Evolutionary conservation across 2,797 vertebrate species (phyloP), one percentile per base, ranked within the genome.

Genomic region (Sebastes alutus): DNA sequence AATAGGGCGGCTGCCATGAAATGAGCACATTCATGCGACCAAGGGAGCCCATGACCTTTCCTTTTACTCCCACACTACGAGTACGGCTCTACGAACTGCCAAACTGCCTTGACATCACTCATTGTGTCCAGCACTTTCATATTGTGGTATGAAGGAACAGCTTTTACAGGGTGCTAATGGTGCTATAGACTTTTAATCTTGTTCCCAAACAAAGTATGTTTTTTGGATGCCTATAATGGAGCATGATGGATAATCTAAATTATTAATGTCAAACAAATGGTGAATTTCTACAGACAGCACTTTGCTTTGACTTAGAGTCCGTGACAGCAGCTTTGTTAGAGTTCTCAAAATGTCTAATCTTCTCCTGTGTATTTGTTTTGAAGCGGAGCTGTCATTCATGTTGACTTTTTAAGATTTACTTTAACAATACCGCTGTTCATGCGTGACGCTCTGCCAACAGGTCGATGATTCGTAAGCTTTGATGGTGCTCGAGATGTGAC

Each of bases 401-500:
- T 77, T 23, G 56, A 64, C 72, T 52, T 52, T 69, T 52, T 27
- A 35, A 75, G 74, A 52, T 83, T 75, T 74, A 77, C 82, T 83
- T 72, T 74, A 77, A 84, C 72, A 61, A 25, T 52, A 11, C 35
- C 0, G 10, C 49, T 10, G 70, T 62, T 84, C 54, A 70, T 42
- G 54, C 59, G 0, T 74, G 66, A 77, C 60, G 68, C 78, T 71
- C 72, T 27, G 66, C 69, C 59, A 77, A 64, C 87, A 78, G 84
- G 71, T 82, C 83, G 61, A 65, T 60, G 74, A 61, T 38, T 78
- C 23, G 1, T 12, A 2, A 2, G 42, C 54, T 85, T 46, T 80
- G 77, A 61, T 60, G 64, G 49, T 9, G 65, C 72, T 70, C 3
- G 54, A 79, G 78, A 87, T 77, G 83, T 85, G 77, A 78, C 62